Evolutionary conservation across 2,888 invertebrate species (phyloP), one percentile per base, ranked within the genome.

Genomic region (Fragum sueziense): DNA sequence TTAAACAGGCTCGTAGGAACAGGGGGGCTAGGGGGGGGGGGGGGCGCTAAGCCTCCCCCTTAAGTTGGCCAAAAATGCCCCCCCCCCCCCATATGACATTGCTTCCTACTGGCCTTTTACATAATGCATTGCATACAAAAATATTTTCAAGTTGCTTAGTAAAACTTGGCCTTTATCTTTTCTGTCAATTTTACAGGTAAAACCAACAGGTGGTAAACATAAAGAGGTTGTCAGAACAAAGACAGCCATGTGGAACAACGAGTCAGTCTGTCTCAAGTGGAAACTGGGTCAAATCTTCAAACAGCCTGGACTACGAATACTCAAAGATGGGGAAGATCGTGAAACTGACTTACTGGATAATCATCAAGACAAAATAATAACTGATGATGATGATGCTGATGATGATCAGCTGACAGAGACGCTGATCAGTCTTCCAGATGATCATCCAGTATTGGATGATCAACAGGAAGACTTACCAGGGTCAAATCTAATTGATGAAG

Each of bases 301-400:
- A 71, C 82, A 82, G 68, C 77, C 84, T n/a, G 84, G 84, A 33
- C 69, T 84, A 27, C 65, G 84, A 67, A 71, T 76, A 33, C 47
- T 14, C 4, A 37, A 37, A 37, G 7, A 37, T 9, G 37, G 37
- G 14, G 37, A 37, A 37, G 6, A 6, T 9, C 37, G 7, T 9
- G 37, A 9, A 14, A 14, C 37, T 9, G 37, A 9, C 14, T 9
- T 37, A 37, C 14, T 9, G 6, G 37, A 14, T 37, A 14, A 14
- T 9, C 6, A 37, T 6, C 37, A 37, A 37, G 14, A 37, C 14
- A 37, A 6, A 9, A 6, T 37, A 37, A 6, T 52, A 52, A 20
- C 7, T 7, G 52, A 52, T 52, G 7, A 11, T 17, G 52, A 52
- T 52, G 52, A 52, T 11, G 20, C 20, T 11, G 52, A 52, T 20